Conservation (phyloP, 2,113 vertebrate species). For the Anoura caudifer region DNA sequence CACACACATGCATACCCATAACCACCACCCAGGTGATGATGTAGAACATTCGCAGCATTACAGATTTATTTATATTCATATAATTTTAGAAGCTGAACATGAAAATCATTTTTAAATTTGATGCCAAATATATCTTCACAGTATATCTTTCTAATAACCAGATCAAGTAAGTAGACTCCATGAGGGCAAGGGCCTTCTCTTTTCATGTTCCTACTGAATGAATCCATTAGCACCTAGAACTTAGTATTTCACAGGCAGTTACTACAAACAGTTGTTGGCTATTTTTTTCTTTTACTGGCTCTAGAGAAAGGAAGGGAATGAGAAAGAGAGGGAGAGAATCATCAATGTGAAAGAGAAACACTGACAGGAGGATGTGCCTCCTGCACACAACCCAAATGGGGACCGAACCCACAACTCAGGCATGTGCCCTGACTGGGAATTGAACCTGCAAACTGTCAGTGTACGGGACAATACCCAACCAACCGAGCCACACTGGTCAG, state of each 20-base stretch:
- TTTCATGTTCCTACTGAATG: neutral
- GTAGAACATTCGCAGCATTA: neutral
- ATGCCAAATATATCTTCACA: neutral
- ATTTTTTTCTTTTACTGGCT: no score
- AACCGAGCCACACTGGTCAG: no score
- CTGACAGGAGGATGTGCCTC: no score
- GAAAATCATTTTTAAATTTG: slow-evolving; percentile 7
- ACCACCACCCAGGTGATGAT: neutral
- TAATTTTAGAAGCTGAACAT: neutral
- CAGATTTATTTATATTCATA: neutral
- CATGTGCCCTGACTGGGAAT: no score
- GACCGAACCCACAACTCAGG: no score
- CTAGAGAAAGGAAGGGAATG: no score
- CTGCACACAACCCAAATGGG: no score
- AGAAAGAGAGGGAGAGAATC: no score
- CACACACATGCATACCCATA: neutral
- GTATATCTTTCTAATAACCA: neutral
- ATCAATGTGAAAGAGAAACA: no score
- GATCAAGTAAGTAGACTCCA: neutral
- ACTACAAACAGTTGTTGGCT: neutral
- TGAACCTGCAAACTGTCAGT: no score
- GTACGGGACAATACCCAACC: no score
- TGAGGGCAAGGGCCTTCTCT: neutral
- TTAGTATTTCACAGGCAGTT: neutral
- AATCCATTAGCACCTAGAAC: neutral